phyloP scores from a whole-genome alignment of 2,888 invertebrate genomes.

The Oasisia sp. region DNA sequence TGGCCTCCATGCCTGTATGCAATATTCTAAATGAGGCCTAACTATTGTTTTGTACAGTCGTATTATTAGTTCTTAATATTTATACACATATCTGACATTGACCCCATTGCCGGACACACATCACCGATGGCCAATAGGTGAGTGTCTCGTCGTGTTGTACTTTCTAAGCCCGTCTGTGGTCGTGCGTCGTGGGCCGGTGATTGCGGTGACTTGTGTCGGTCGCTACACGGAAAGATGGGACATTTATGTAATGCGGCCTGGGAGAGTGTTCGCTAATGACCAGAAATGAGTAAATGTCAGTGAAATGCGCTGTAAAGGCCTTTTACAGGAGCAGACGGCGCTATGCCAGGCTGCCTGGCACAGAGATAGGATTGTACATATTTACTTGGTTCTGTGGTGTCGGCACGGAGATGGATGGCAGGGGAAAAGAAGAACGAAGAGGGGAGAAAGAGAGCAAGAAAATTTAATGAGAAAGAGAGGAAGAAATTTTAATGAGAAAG shows the following conservation, averaged over 20 bases:
- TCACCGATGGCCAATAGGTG: neutral
- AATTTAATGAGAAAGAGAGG: too few species aligned
- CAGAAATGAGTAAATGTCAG: conserved; percentile 3
- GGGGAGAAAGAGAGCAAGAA: neutral
- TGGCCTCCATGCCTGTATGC: too few species aligned
- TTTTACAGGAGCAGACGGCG: neutral
- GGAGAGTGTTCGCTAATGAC: neutral
- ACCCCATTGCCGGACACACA: neutral
- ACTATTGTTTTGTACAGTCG: too few species aligned
- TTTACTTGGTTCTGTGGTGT: too few species aligned
- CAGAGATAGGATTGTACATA: too few species aligned
- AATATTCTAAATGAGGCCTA: too few species aligned
- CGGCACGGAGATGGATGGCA: neutral
- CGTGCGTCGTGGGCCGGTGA: neutral
- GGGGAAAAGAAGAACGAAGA: neutral
- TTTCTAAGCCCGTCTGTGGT: neutral
- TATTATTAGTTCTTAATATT: too few species aligned
- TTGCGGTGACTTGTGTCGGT: neutral
- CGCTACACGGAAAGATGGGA: neutral
- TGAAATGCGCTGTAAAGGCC: neutral
- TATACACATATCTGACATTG: neutral
- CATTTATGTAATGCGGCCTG: neutral
- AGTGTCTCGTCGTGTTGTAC: neutral
- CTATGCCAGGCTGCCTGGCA: too few species aligned
- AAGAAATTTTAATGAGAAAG: too few species aligned